Base-by-base conservation (phyloP, 2,888 invertebrate species). In the Pristionchus maxplancki region DNA sequence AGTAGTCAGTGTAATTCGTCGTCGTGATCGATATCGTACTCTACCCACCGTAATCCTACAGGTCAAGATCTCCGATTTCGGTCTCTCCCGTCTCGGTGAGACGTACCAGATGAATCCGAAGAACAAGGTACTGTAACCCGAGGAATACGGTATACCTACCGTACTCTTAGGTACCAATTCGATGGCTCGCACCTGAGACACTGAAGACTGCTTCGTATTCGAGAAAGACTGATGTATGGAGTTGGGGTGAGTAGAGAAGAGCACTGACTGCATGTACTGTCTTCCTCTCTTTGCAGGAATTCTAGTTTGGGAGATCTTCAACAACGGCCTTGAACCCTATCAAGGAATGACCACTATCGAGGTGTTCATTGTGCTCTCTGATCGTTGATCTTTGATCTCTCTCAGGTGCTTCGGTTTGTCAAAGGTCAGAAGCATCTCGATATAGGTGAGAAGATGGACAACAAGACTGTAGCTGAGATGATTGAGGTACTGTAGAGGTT, bases 1-100 rank as follows among this genome's bases (percentile, higher is more conserved):
- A 17, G 58, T 44, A 11, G 31, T 37, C 34, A 24, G n/a, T 24
- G 40, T 24, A 20, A 28, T 34, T 87, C 20, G 48, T n/a, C n/a
- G n/a, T n/a, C n/a, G n/a, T n/a, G n/a, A n/a, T n/a, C n/a, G n/a
- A n/a, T n/a, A n/a, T n/a, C n/a, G n/a, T n/a, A n/a, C n/a, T n/a
- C n/a, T n/a, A n/a, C n/a, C n/a, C n/a, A n/a, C n/a, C n/a, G n/a
- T n/a, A n/a, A n/a, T n/a, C n/a, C 48, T 89, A 24, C 85, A 90
- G 85, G 92, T 92, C 48, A 91, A 91, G 81, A 89, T 92, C 40
- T 90, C 90, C 1, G 92, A 92, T 84, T 92, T 92, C 78, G 92
- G 92, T 20, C 87, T 92, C 37, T 90, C 91, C n/a, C 86, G 85
- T 28, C 20, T 31, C 1, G 89, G 89, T 15, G 53, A 67, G 15